Base-by-base conservation (phyloP, 2,113 vertebrate genomes). In the Chamaetylas fuelleborni region DNA sequence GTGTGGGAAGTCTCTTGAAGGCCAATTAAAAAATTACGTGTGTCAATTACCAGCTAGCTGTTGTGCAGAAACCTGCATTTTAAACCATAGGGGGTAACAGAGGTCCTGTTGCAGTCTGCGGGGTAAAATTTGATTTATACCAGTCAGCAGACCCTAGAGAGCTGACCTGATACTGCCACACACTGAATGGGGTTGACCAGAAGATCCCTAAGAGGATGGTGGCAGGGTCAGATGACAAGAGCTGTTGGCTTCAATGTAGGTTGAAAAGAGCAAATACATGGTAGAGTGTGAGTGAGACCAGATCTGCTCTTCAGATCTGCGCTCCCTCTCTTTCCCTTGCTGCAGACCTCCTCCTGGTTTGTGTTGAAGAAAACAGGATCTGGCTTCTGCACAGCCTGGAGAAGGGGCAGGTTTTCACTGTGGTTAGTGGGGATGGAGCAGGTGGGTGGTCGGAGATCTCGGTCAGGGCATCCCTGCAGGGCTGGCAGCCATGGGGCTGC, bases 101-200 rank as follows among this genome's bases (percentile, higher is more conserved):
- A 81, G 29, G 43, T 20, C 12, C 33, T 71, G 18, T n/a, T 81
- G 47, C 77, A 82, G 20, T 51, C 38, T 74, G 28, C 34, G 53
- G 57, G 33, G 31, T 85, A 86, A 85, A 82, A 80, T 73, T 78
- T 62, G 58, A 91, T 91, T 88, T 87, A 77, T 56, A 33, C 24
- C 40, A 54, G 42, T 9, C 72, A 66, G 47, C 34, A 80, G 40
- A 65, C 42, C 19, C 81, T 16, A 6, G 73, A 79, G 70, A 91
- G 19, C 38, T 62, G 62, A 77, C 11, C 4, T 70, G 54, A 67
- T 70, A 65, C 45, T 57, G 66, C 40, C 86, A 73, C 72, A 70
- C 33, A 65, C 14, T 0, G 0, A 84, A 81, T 0, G 0, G 54
- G 18, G 9, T 34, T 0, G 0, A 43, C 0, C 0, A 86, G 50